Base-by-base conservation (phyloP, 2,797 vertebrate species). In the Fundulus diaphanus region DNA sequence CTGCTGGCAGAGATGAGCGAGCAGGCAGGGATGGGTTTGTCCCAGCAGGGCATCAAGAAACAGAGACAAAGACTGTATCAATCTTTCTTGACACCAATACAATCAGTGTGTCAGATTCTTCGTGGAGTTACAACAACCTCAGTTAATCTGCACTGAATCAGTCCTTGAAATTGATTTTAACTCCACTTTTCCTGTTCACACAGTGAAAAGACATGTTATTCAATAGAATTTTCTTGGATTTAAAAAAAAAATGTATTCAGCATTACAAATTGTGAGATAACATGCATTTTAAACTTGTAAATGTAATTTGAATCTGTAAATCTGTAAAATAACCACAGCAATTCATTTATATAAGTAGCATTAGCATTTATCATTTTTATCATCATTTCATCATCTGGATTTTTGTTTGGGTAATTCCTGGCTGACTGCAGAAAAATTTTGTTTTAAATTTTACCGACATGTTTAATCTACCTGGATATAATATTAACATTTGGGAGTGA, bases 1-100 rank as follows among this genome's bases (percentile, higher is more conserved):
- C 61, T 52, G 84, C 77, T 81, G 74, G 81, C 56, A 76, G 73
- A 78, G 76, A 81, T 42, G 76, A 91, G 54, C 78, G 81, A 77
- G 67, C 75, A 77, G 71, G 82, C 84, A 49, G 69, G 79, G 79
- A 88, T 59, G 83, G 78, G 63, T 73, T 85, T 46, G 80, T 88
- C 88, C 84, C 84, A 83, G 87, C 81, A 86, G 82, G 73, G 29
- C 5, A 40, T 69, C 20, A 40, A 76, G 63, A 73, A 52, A 78
- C 35, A 79, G 48, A 27, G 66, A 76, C 42, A 56, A 42, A 48
- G 27, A 48, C 65, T 42, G 15, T 40, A 74, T 68, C 65, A 68
- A 27, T 75, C 65, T 46, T 46, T 29, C 40, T 46, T 31, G 7
- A 67, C 35, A 29, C 49, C 29, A 31, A 68, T 67, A 74, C 73